Conservation (phyloP, 2,888 invertebrate genomes). For the Eristalinus sepulchralis region DNA sequence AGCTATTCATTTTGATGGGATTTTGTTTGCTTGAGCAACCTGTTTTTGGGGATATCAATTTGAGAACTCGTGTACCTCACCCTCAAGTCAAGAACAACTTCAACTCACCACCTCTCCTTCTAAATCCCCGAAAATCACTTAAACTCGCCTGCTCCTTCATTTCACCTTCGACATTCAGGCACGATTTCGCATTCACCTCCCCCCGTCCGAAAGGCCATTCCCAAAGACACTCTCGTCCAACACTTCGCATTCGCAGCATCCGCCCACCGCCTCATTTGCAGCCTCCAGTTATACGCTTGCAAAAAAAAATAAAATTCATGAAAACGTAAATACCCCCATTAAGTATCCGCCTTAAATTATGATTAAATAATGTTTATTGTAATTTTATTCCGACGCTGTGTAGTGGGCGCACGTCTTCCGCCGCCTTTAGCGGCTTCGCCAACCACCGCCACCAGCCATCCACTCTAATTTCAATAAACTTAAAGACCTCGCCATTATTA, state of each 20-base stretch:
- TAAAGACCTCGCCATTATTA: slow-evolving; percentile 45
- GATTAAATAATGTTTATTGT: slow-evolving; percentile 47
- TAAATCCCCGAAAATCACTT: too few species aligned
- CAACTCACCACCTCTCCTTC: too few species aligned
- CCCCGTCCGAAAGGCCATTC: neutral
- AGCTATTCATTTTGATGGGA: too few species aligned
- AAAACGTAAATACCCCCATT: slow-evolving; percentile 36
- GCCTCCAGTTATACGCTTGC: neutral
- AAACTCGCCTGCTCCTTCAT: too few species aligned
- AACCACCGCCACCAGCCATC: slow-evolving; percentile 36
- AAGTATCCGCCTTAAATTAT: slow-evolving; percentile 37
- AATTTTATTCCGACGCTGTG: slow-evolving; percentile 38
- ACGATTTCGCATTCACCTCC: too few species aligned
- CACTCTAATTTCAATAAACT: slow-evolving; percentile 56
- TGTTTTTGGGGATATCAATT: too few species aligned
- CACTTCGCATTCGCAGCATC: too few species aligned
- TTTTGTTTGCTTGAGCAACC: too few species aligned
- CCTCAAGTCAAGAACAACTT: too few species aligned
- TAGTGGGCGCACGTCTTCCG: neutral
- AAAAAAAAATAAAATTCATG: slow-evolving; percentile 21
- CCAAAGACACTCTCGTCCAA: neutral
- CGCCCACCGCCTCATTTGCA: neutral
- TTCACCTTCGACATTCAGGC: too few species aligned
- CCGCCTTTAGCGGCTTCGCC: neutral
- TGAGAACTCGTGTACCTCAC: too few species aligned